Conservation (phyloP, 2,888 invertebrate species). For the Drosophila hawaiiensis region DNA sequence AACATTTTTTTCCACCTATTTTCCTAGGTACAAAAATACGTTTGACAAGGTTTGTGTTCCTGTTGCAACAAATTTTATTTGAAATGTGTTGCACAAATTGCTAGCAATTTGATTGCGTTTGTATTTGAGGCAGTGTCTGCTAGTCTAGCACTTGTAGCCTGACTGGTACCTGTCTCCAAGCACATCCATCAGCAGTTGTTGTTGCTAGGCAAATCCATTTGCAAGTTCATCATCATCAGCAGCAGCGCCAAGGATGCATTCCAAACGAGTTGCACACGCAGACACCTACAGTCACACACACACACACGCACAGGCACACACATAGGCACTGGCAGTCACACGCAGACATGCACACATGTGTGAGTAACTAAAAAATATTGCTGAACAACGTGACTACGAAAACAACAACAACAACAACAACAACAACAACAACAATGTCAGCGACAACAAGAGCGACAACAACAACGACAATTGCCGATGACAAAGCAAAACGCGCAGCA, state of each 20-base stretch:
- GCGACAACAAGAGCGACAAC: slow-evolving; percentile 14
- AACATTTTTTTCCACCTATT: background rate
- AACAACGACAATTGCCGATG: slow-evolving; percentile 74
- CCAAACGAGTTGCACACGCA: slow-evolving; percentile 35
- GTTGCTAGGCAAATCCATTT: slow-evolving; percentile 61
- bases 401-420: slow-evolving; percentile 28
- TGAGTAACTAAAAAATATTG: slow-evolving; percentile 64
- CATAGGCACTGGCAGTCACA: background rate
- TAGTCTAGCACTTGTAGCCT: background rate
- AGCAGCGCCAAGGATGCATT: slow-evolving; percentile 48
- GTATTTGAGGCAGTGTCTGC: background rate
- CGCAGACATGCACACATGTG: slow-evolving; percentile 9
- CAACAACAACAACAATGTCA: slow-evolving; percentile 52
- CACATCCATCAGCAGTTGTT: slow-evolving; percentile 43
- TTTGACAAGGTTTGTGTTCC: background rate
- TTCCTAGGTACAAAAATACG: background rate
- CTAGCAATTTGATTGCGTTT: background rate
- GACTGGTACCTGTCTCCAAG: background rate
- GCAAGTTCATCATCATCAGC: slow-evolving; percentile 51
- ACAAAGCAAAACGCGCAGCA: slow-evolving; percentile 72
- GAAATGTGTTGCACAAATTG: background rate
- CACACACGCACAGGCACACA: slow-evolving; percentile 3
- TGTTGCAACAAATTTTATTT: background rate
- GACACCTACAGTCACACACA: slow-evolving; percentile 2
- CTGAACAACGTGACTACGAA: slow-evolving; percentile 77